phyloP scores from a whole-genome alignment of 2,888 invertebrate genomes.

The Stictocephala bisonia region DNA sequence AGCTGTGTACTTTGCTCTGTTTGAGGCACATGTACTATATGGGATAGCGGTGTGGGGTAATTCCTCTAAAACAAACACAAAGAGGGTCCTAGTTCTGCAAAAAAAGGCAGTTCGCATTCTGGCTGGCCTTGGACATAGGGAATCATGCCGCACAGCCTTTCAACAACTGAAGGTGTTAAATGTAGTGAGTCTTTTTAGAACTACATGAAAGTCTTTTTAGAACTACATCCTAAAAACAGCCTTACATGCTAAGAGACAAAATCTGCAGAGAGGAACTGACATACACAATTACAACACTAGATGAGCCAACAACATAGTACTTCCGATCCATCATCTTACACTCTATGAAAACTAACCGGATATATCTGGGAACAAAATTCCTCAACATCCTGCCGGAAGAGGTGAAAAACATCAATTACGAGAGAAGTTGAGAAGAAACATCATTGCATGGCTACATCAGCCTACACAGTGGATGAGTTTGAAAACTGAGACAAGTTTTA shows the following conservation, averaged over 20 bases:
- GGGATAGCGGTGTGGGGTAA: too few relatives aligned
- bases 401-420: too few relatives aligned
- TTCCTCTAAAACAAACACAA: constrained; percentile 2
- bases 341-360: constrained; percentile 20
- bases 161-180: background rate
- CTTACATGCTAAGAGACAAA: too few relatives aligned
- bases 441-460: background rate
- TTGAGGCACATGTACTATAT: constrained; percentile 3
- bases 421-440: constrained; percentile 1
- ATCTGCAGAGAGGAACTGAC: too few relatives aligned
- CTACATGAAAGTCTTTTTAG: too few relatives aligned
- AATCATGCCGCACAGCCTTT: background rate
- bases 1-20: constrained; percentile 7
- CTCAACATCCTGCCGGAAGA: background rate
- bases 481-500: background rate
- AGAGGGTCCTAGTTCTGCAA: constrained; percentile 15
- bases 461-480: constrained; percentile 12
- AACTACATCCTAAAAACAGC: too few relatives aligned
- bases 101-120: constrained; percentile 16
- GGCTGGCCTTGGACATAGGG: constrained; percentile 7
- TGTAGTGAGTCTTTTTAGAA: constrained; percentile 17
- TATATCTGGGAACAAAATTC: background rate
- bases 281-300: constrained; percentile 22
- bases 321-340: constrained; percentile 18
- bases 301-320: too few relatives aligned